Percentiles rank a stretch among this genome's conserved stretches.
phyloP scores from a whole-genome alignment of 2,113 vertebrate species.

The Amazona vittata region DNA sequence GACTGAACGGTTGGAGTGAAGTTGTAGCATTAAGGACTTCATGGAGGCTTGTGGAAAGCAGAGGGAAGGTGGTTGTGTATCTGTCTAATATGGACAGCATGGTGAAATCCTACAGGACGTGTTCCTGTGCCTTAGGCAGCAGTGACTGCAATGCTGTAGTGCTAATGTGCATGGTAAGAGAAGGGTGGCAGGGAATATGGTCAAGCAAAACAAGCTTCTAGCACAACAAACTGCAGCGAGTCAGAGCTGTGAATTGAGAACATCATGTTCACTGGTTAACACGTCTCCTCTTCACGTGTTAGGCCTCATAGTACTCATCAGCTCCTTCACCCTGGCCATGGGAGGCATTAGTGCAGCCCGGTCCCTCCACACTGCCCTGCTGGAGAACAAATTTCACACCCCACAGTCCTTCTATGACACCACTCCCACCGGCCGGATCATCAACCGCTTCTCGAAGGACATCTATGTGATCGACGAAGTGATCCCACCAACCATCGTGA shows the following conservation, averaged over 20 bases:
- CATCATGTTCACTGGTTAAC: accelerated
- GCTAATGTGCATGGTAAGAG: not conserved
- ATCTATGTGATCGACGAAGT: conserved; percentile 90
- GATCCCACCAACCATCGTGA: conserved; percentile 84
- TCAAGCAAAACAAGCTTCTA: not conserved
- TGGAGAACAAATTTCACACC: conserved; percentile 89
- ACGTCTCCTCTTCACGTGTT: not conserved
- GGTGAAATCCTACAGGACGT: not conserved
- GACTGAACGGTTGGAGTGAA: not conserved
- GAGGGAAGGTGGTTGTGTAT: not conserved
- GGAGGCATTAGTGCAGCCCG: conserved; percentile 85
- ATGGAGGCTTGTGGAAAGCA: not conserved
- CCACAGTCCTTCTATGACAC: conserved; percentile 96
- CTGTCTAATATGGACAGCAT: not conserved
- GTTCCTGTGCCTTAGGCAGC: not conserved
- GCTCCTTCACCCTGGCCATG: conserved; percentile 85
- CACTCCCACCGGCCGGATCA: conserved; percentile 90
- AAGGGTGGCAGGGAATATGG: not conserved
- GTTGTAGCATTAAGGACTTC: not conserved
- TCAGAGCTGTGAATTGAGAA: accelerated
- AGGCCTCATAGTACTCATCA: conserved; percentile 88
- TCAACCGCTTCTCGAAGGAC: conserved; percentile 98
- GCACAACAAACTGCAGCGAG: not conserved
- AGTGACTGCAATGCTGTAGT: accelerated
- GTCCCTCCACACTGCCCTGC: conserved; percentile 82